Percentiles rank a stretch among this genome's conserved stretches.
phyloP scores from a whole-genome alignment of 1,140 invertebrate species.

The Mya arenaria region DNA sequence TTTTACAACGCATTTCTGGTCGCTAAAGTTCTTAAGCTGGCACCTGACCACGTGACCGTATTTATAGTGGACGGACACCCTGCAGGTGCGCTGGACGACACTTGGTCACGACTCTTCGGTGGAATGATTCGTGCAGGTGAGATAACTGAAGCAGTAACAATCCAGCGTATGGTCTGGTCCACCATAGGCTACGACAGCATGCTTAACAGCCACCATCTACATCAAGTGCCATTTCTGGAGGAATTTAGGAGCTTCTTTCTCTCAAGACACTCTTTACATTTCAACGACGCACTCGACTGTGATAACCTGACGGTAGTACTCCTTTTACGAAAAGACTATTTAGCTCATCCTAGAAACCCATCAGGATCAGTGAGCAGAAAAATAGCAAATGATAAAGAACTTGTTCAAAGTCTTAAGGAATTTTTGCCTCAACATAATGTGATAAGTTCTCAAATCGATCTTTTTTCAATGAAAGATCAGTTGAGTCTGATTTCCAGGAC shows the following conservation, averaged over 20 bases:
- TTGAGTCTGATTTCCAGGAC: conserved; percentile 83
- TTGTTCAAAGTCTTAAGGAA: conserved; percentile 52
- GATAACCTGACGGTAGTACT: conserved; percentile 65
- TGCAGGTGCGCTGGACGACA: conserved; percentile 65
- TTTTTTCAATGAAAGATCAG: conserved; percentile 60
- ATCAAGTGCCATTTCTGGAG: conserved; percentile 65
- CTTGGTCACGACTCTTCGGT: conserved; percentile 71
- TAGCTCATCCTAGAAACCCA: conserved; percentile 78
- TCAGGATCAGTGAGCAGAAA: conserved; percentile 67
- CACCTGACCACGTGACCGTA: conserved; percentile 65
- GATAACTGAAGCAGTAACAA: conserved; percentile 45
- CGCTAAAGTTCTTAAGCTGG: conserved; percentile 65
- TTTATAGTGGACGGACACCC: conserved; percentile 76
- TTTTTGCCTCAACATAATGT: conserved; percentile 48
- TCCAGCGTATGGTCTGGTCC: conserved; percentile 68
- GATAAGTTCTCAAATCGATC: conserved; percentile 66
- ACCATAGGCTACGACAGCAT: conserved; percentile 72
- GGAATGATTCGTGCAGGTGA: conserved; percentile 45
- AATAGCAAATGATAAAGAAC: conserved; percentile 71
- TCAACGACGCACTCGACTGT: conserved; percentile 60
- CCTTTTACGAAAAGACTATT: conserved; percentile 75
- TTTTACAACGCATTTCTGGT: conserved; percentile 76
- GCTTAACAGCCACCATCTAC: conserved; percentile 57
- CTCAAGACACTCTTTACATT: conserved; percentile 43
- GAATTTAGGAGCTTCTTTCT: conserved; percentile 76